A percentile compares a stretch with the other conserved stretches of the same genome.
Evolutionary conservation across 2,888 invertebrate genomes (phyloP).

Genomic region (Euspilapteryx auroguttella): DNA sequence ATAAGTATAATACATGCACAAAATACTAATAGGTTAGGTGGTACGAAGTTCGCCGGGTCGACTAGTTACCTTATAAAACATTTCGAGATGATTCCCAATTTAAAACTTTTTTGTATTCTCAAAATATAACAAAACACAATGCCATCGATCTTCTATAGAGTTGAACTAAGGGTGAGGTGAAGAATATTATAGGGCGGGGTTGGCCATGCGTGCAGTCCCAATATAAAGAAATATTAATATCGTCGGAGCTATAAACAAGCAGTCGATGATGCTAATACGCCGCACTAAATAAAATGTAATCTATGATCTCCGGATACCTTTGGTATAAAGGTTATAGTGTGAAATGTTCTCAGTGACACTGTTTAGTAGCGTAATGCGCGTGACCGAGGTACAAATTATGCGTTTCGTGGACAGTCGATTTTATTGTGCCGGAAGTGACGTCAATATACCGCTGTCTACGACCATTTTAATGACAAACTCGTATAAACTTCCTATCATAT

Average conservation of each 20-base stretch:
- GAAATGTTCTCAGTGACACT: slow-evolving; percentile 59
- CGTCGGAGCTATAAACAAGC: slow-evolving; percentile 42
- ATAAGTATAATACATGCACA: too few relatives aligned
- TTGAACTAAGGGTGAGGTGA: too few relatives aligned
- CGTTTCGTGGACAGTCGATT: slow-evolving; percentile 54
- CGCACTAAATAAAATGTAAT: slow-evolving; percentile 55
- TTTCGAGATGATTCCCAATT: too few relatives aligned
- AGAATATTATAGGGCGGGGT: too few relatives aligned
- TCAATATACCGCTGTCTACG: slow-evolving; percentile 55
- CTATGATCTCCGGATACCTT: slow-evolving; percentile 43
- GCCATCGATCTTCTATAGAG: too few relatives aligned
- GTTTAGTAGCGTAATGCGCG: slow-evolving; percentile 57
- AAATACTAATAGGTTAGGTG: too few relatives aligned
- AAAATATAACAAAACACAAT: too few relatives aligned
- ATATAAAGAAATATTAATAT: slow-evolving; percentile 54
- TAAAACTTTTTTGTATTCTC: too few relatives aligned
- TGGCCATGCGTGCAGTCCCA: slow-evolving; percentile 31
- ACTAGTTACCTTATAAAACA: too few relatives aligned
- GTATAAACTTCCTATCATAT: slow-evolving; percentile 47
- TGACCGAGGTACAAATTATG: slow-evolving; percentile 58
- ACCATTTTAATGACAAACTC: slow-evolving; percentile 41
- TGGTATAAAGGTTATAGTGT: slow-evolving; percentile 49
- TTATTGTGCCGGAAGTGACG: slow-evolving; percentile 56
- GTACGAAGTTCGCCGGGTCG: too few relatives aligned
- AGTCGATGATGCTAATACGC: slow-evolving; percentile 48